A percentile compares a stretch with the other conserved stretches of the same genome.
These are phyloP conservation scores for Lonchura striata DNA, from an alignment of 2,113 vertebrate genomes.

Conservation along the genomic window DNA sequence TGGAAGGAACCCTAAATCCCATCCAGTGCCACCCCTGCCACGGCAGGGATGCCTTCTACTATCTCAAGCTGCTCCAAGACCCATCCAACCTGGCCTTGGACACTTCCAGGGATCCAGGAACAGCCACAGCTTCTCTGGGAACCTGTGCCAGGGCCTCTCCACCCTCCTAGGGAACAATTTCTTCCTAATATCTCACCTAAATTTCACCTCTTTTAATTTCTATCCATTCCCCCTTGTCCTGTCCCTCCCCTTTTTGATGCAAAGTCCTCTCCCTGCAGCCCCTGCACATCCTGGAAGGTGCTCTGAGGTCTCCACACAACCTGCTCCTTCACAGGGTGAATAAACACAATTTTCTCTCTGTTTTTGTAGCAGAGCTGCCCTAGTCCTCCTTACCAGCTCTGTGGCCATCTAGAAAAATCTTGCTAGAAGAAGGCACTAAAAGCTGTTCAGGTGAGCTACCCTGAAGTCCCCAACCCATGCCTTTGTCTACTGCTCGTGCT, in stretches of 20 bases:
- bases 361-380: background rate
- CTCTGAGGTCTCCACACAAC: background rate
- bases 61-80: background rate
- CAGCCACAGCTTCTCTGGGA: background rate
- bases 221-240: too few species aligned
- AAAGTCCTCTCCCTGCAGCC: background rate
- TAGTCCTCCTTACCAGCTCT: background rate
- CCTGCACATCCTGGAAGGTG: background rate
- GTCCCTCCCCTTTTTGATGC: fast-evolving
- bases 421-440: background rate
- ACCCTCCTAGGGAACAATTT: fast-evolving
- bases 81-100: background rate
- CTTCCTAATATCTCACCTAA: background rate
- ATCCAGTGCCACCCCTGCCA: background rate
- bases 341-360: background rate
- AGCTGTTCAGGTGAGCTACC: background rate
- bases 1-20: background rate
- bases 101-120: background rate
- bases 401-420: background rate
- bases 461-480: background rate
- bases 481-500: background rate
- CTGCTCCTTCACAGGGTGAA: background rate
- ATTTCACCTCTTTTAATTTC: too few species aligned
- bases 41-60: background rate
- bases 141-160: background rate